These are phyloP conservation scores for Notolabrus celidotus DNA, from an alignment of 2,797 vertebrate species.

Conservation along the genomic window DNA sequence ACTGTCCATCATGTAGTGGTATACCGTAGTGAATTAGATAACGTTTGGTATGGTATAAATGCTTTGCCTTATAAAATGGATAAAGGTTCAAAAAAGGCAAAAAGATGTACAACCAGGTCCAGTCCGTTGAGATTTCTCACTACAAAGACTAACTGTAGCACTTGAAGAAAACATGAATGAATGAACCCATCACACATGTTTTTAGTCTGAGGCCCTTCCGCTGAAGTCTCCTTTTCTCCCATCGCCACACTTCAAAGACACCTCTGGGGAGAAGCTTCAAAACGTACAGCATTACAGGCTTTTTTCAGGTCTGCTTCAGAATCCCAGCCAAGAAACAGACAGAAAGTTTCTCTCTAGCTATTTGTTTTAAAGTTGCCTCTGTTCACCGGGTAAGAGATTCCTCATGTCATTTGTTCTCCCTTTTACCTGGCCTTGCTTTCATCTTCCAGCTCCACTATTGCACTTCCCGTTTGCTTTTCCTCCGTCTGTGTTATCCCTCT, in stretches of 20 bases:
- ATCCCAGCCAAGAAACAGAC: slow-evolving; percentile 69
- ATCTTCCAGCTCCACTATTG: slow-evolving; percentile 55
- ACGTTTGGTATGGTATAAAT: too few species aligned
- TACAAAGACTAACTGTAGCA: slow-evolving; percentile 15
- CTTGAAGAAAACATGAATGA: slow-evolving; percentile 45
- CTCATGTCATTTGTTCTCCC: slow-evolving; percentile 66
- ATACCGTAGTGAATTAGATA: too few species aligned
- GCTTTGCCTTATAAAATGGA: background rate
- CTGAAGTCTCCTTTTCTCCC: slow-evolving; percentile 55
- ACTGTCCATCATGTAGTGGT: too few species aligned
- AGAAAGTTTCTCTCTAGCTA: slow-evolving; percentile 66
- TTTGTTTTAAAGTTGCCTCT: slow-evolving; percentile 74
- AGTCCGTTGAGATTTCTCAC: slow-evolving; percentile 6
- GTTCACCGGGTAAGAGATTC: slow-evolving; percentile 49
- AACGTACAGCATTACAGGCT: slow-evolving; percentile 61
- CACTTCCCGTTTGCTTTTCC: slow-evolving; percentile 58
- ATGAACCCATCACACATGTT: slow-evolving; percentile 56
- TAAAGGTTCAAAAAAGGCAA: background rate
- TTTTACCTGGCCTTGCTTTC: slow-evolving; percentile 67
- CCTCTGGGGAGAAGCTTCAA: slow-evolving; percentile 68
- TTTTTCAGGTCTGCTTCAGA: slow-evolving; percentile 60
- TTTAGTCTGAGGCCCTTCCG: slow-evolving; percentile 62
- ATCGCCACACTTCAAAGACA: slow-evolving; percentile 71
- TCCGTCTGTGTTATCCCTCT: slow-evolving; percentile 59
- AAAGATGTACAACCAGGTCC: background rate